Percentiles rank a stretch among this genome's conserved stretches.
These are phyloP conservation scores for Corythornis cristatus DNA, from an alignment of 2,113 vertebrate species.

Conservation along the genomic window DNA sequence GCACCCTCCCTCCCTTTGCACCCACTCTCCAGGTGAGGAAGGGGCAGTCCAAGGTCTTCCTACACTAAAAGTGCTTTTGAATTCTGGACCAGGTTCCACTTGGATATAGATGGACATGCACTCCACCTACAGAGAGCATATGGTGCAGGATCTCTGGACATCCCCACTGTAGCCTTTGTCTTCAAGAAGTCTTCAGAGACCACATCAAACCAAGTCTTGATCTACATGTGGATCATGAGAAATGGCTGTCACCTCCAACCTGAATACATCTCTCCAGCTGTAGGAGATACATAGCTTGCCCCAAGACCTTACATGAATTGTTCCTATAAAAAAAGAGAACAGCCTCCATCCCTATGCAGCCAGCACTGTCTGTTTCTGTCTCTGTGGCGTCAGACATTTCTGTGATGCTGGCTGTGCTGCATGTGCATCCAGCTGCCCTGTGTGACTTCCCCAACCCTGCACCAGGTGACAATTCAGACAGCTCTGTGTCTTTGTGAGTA, in stretches of 20 bases:
- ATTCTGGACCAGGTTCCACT: neutral
- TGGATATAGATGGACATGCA: neutral
- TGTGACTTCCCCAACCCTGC: neutral
- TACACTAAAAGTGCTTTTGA: neutral
- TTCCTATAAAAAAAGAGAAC: neutral
- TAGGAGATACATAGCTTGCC: neutral
- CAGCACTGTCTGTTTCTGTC: fast-evolving
- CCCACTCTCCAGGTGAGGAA: neutral
- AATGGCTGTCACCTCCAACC: neutral
- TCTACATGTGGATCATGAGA: neutral
- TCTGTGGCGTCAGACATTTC: neutral
- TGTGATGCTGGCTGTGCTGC: neutral
- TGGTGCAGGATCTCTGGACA: neutral
- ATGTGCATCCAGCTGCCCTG: fast-evolving
- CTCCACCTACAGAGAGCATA: neutral
- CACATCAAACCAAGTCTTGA: neutral
- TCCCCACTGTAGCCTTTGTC: neutral
- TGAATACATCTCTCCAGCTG: neutral
- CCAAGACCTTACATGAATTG: neutral
- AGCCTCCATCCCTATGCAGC: neutral
- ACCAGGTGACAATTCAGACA: neutral
- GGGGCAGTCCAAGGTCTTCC: neutral
- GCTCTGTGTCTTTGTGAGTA: neutral
- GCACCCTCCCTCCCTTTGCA: neutral
- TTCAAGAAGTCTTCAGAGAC: neutral